phyloP scores from a whole-genome alignment of 1,140 invertebrate species.

The Leptestheria dahalacensis region DNA sequence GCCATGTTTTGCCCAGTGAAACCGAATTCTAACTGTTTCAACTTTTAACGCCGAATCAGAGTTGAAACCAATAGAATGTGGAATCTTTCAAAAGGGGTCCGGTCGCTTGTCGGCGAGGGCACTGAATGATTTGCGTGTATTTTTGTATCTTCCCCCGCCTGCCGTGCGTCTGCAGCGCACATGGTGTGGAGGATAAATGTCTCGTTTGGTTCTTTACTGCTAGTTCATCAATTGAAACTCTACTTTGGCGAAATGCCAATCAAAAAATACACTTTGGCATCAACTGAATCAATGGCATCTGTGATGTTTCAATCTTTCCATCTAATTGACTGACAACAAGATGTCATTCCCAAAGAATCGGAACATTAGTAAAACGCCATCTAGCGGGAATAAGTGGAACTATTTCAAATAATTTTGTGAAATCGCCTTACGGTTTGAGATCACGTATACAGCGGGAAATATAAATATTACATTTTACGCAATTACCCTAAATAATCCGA shows the following conservation, averaged over 20 bases:
- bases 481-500: too few species aligned
- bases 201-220: neutral
- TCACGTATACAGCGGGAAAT: neutral
- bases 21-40: neutral
- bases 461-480: neutral
- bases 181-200: neutral
- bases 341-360: neutral
- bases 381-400: neutral
- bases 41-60: neutral
- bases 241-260: neutral
- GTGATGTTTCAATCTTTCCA: neutral
- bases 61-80: neutral
- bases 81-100: neutral
- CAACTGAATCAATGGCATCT: neutral
- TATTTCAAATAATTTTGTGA: neutral
- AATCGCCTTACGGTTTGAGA: neutral
- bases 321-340: neutral
- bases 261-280: neutral
- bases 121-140: neutral
- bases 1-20: slow-evolving; percentile 28
- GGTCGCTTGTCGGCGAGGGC: neutral
- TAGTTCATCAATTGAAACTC: neutral
- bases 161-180: neutral
- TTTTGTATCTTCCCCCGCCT: neutral
- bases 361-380: neutral